A percentile compares a stretch with the other conserved stretches of the same genome.
Evolutionary conservation across 2,888 invertebrate genomes (phyloP).

Genomic region (Bembecia ichneumoniformis): DNA sequence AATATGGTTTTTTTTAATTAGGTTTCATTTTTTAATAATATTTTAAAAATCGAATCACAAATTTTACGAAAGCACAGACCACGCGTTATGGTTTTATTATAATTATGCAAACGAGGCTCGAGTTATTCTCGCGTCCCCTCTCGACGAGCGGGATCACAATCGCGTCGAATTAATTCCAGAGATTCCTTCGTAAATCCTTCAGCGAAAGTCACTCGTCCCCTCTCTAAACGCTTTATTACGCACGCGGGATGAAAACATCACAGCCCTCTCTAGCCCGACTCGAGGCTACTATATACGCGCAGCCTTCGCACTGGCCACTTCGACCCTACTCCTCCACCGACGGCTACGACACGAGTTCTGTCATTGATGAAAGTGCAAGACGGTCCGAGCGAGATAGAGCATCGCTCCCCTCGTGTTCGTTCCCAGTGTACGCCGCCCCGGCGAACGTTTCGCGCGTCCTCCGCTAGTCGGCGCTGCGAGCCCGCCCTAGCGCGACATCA

Average conservation of each 20-base stretch:
- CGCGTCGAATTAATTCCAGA: constrained; percentile 59
- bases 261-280: constrained; percentile 34
- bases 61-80: constrained; percentile 1
- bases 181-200: constrained; percentile 64
- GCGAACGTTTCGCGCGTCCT: constrained; percentile 31
- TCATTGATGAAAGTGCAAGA: constrained; percentile 58
- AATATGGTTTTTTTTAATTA: too few relatives aligned
- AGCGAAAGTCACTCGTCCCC: constrained; percentile 60
- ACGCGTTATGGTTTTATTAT: constrained; percentile 8
- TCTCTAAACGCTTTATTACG: constrained; percentile 68
- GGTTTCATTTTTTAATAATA: too few relatives aligned
- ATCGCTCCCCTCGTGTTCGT: not conserved
- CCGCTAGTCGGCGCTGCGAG: constrained; percentile 66
- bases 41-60: not conserved
- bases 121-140: constrained; percentile 9
- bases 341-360: constrained; percentile 45
- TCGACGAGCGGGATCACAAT: constrained; percentile 35
- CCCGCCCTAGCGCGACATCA: constrained; percentile 58
- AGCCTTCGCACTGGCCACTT: constrained; percentile 28
- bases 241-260: constrained; percentile 68
- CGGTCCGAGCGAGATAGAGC: constrained; percentile 43
- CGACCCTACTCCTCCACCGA: constrained; percentile 3
- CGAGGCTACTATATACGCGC: constrained; percentile 54
- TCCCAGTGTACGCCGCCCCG: constrained; percentile 31
- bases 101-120: constrained; percentile 14